A percentile compares a stretch with the other conserved stretches of the same genome.
Evolutionary conservation across 2,888 invertebrate species (phyloP).

Genomic region (Sphaerophoria rueppellii): DNA sequence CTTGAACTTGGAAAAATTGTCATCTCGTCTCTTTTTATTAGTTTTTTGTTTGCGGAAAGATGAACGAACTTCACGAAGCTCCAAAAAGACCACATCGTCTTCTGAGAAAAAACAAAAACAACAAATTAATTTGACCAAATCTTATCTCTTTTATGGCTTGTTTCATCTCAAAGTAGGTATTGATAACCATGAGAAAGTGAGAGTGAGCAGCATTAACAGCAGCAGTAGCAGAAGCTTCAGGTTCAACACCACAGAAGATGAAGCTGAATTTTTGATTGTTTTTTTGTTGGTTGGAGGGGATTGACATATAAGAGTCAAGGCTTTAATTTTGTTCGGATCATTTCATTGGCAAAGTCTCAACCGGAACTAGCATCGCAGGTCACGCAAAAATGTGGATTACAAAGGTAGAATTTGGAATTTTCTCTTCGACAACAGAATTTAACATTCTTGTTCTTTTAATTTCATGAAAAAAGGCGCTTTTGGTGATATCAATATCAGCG

Average conservation of each 20-base stretch:
- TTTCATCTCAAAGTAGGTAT: conserved; percentile 20
- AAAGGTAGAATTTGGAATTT: conserved; percentile 48
- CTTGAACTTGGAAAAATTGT: conserved; percentile 36
- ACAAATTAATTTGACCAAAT: conserved; percentile 43
- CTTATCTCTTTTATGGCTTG: conserved; percentile 30
- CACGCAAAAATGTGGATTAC: conserved; percentile 54
- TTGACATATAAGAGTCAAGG: conserved; percentile 59
- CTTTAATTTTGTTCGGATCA: conserved; percentile 50
- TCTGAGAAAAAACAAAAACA: conserved; percentile 18
- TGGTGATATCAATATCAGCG: conserved; percentile 17
- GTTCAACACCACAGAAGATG: conserved; percentile 3
- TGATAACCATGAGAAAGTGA: conserved; percentile 67
- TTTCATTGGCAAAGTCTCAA: conserved; percentile 52
- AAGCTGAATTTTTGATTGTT: conserved; percentile 9
- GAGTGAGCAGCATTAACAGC: conserved; percentile 14
- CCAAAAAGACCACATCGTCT: conserved; percentile 17
- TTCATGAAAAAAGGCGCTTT: conserved; percentile 17
- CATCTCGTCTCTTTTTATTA: conserved; percentile 9
- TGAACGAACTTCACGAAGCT: conserved; percentile 25
- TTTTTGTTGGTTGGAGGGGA: conserved; percentile 43
- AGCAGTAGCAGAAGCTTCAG: background rate
- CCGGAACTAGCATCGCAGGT: conserved; percentile 23
- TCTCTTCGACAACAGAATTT: background rate
- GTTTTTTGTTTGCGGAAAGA: background rate
- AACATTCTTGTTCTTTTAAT: conserved; percentile 2